phyloP scores from a whole-genome alignment of 2,888 invertebrate genomes.

The Esperia sulphurella region DNA sequence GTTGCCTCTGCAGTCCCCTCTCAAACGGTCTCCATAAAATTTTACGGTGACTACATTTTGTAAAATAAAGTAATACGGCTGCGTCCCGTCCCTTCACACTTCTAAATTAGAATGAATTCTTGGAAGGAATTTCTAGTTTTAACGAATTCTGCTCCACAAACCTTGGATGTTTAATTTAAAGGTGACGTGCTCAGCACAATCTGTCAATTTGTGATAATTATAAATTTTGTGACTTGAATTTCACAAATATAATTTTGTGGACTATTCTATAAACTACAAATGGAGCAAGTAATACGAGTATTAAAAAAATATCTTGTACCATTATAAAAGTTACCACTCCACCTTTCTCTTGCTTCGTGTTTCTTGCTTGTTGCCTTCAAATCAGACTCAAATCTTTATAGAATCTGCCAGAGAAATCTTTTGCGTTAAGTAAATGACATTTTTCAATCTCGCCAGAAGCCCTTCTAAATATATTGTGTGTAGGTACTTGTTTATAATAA shows the following conservation, averaged over 20 bases:
- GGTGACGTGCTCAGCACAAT: too few species aligned
- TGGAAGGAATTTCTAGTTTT: constrained; percentile 33
- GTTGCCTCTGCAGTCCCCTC: constrained; percentile 35
- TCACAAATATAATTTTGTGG: too few species aligned
- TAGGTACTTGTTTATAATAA: constrained; percentile 73
- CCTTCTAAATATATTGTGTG: constrained; percentile 42
- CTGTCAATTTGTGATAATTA: too few species aligned
- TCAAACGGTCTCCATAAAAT: constrained; percentile 60
- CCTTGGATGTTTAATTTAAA: background rate
- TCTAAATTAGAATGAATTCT: constrained; percentile 39
- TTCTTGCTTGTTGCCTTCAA: constrained; percentile 13
- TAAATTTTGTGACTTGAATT: background rate
- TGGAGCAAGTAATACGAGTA: too few species aligned
- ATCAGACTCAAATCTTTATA: constrained; percentile 9
- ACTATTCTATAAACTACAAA: too few species aligned
- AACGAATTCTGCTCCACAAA: constrained; percentile 8
- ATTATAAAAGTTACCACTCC: too few species aligned
- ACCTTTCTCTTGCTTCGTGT: too few species aligned
- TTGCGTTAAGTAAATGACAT: constrained; percentile 23
- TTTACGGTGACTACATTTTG: constrained; percentile 64
- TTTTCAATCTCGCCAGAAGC: constrained; percentile 37
- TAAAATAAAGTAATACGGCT: constrained; percentile 56
- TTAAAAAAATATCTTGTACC: too few species aligned
- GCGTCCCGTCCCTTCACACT: constrained; percentile 31
- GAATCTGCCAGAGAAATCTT: constrained; percentile 4